Evolutionary conservation across 2,797 vertebrate species (phyloP), one percentile per base, ranked within the genome.

Genomic region (Poeciliopsis presidionis): DNA sequence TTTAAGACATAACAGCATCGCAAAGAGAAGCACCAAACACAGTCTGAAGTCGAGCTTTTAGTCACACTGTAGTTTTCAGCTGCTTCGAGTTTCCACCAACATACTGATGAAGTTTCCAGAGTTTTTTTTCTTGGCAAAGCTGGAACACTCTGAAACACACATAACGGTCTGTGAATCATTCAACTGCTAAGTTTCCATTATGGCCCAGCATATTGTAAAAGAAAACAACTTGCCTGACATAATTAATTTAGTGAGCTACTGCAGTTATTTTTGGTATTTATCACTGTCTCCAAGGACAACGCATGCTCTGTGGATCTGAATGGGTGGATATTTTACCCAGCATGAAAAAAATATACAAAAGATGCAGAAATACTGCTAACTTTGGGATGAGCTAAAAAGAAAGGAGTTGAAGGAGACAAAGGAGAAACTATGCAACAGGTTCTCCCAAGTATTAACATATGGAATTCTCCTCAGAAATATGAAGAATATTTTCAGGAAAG

Each of bases 31-130:
- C 70, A 74, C 33, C 36, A 76, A 86, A 85, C 72, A 43, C 6
- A 76, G 82, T 89, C 86, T 86, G 83, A 30, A 2, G 74, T 74
- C 59, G 30, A 78, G 83, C 59, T 65, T 84, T 89, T 86, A 87
- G 86, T 85, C 86, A 83, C 74, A 74, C 78, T 84, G 72, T 2
- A 13, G 45, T 67, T 46, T 86, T 87, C 80, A 81, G 79, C 81
- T 74, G 84, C 81, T 85, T 78, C 53, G 28, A 45, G 45, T 86
- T 91, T 88, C 84, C 74, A 84, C 46, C 4, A 28, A 82, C 69
- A 57, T 12, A 45, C 41, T 2, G 28, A 63, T 82, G 72, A 84
- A 74, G 75, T 84, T 85, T 83, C 74, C 77, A 82, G 41, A 81
- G 75, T 55, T 65, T 87, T 81, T 81, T 43, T 84, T 75, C 57